Evolutionary conservation across 1,140 invertebrate species (phyloP).

Genomic region (Neotoxoptera formosana): DNA sequence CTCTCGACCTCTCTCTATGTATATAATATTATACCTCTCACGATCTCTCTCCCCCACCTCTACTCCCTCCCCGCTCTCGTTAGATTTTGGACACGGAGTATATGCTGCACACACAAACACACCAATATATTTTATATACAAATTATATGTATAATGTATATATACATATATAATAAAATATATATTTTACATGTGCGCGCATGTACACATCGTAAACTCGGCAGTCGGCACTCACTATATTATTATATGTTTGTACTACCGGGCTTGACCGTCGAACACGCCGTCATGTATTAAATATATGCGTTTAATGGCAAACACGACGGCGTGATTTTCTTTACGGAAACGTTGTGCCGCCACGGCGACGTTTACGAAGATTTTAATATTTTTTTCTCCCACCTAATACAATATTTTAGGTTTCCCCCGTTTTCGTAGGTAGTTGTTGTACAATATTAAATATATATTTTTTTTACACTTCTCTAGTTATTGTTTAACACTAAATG

Average conservation of each 20-base stretch:
- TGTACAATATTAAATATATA: neutral
- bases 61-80: neutral
- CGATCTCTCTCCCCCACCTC: too few species aligned
- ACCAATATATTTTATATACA: neutral
- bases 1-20: neutral
- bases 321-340: conserved; percentile 30
- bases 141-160: neutral
- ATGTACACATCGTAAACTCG: neutral
- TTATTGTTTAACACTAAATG: neutral
- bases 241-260: conserved; percentile 20
- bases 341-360: neutral
- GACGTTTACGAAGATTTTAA: conserved; percentile 18
- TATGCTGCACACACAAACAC: neutral
- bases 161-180: neutral
- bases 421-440: neutral
- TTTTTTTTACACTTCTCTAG: neutral
- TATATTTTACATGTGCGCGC: neutral
- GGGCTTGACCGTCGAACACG: neutral
- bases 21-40: neutral
- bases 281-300: neutral
- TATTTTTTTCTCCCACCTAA: neutral
- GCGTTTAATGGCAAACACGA: conserved; percentile 34
- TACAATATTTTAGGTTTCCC: neutral
- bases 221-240: neutral
- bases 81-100: neutral